Conservation (phyloP, 2,797 vertebrate species). For the Accipiter superciliosus region DNA sequence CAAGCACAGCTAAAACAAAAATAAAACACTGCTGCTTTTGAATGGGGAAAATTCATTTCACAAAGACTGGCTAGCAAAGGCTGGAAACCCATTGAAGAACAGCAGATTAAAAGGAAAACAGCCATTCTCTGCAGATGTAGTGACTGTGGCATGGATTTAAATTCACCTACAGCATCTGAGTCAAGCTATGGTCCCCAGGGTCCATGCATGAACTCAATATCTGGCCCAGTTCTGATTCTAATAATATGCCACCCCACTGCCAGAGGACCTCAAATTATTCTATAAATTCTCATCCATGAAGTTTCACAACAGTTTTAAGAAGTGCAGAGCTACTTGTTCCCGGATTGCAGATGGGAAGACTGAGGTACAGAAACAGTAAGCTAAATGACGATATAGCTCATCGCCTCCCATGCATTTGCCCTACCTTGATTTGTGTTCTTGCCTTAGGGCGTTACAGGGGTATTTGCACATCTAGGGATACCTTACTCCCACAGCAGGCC, state of each 20-base stretch:
- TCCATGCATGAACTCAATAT: neutral
- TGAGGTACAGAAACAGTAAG: neutral
- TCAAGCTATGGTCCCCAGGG: neutral
- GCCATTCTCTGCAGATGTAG: neutral
- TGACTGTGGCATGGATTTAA: slow-evolving; percentile 12
- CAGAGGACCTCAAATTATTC: neutral
- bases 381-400: neutral
- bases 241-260: neutral
- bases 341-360: neutral
- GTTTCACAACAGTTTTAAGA: neutral
- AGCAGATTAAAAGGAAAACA: slow-evolving; percentile 46
- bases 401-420: neutral
- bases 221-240: neutral
- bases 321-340: neutral
- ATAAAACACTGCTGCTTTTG: slow-evolving; percentile 66
- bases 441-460: neutral
- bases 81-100: slow-evolving; percentile 50
- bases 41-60: slow-evolving; percentile 60
- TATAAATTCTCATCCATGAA: neutral
- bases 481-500: neutral
- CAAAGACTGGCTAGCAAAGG: slow-evolving; percentile 56
- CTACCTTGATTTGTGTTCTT: neutral
- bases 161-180: slow-evolving; percentile 36
- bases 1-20: slow-evolving; percentile 67
- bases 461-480: neutral